Base-by-base conservation (phyloP, 1,140 invertebrate species). In the Aplysia californica region DNA sequence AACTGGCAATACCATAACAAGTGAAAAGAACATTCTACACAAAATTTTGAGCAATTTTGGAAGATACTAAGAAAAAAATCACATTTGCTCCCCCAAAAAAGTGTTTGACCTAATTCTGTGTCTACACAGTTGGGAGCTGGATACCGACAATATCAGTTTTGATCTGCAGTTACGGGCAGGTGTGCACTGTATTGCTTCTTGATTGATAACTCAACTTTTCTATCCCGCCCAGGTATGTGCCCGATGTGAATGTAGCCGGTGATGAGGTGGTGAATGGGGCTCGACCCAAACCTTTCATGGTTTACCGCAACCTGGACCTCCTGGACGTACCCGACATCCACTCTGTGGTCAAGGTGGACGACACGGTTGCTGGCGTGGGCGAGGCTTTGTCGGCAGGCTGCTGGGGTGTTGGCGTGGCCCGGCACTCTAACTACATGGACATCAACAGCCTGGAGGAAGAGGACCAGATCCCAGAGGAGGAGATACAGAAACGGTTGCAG, bases 261-360 rank as follows among this genome's bases (percentile, higher is more conserved):
- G 89, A 90, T 79, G 89, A 90, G 77, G 89, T 90, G n/a, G 66
- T 79, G 3, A 79, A 88, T 44, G 86, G 86, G 36, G 86, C 85
- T 2, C 83, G 89, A 23, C 89, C 90, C n/a, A 88, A 87, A 74
- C 89, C 89, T 2, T 87, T 86, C 78, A 91, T 91, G 90, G 78
- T 91, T 18, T 91, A 89, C 79, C 78, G 84, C 23, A 90, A 89
- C 74, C 83, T 90, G 64, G 90, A 90, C 61, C 79, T 89, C 6
- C 77, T 90, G 21, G 85, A 89, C 66, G 79, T 90, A 35, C 78
- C 80, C 64, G 85, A 88, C 3, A 88, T 91, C 59, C 83, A 90
- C 79, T 80, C 88, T 0, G 85, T 91, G 20, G 86, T 91, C 20
- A 90, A 90, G 75, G 87, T 91, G 21, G 90, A 90, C 76, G 90